Evolutionary conservation across 2,888 invertebrate genomes (phyloP).

Genomic region (Chironomus riparius): DNA sequence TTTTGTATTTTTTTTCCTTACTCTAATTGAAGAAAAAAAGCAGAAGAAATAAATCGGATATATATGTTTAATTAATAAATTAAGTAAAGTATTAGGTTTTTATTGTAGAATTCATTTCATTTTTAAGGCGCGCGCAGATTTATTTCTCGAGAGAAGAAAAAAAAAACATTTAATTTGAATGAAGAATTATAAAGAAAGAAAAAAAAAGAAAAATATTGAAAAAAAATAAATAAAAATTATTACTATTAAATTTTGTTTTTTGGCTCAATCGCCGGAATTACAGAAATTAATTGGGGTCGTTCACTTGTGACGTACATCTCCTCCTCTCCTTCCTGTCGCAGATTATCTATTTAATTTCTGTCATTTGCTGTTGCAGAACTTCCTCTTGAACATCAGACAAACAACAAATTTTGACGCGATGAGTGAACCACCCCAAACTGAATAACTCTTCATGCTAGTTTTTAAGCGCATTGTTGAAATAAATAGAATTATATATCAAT

Average conservation of each 20-base stretch:
- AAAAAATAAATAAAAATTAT: too few species aligned
- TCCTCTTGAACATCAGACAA: background rate
- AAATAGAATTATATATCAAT: slow-evolving; percentile 26
- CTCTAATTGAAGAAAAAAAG: background rate
- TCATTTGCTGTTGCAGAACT: too few species aligned
- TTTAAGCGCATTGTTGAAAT: slow-evolving; percentile 27
- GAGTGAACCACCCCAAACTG: background rate
- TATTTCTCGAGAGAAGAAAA: background rate
- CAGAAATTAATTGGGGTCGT: background rate
- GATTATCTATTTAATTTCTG: too few species aligned
- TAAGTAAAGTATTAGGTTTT: slow-evolving; percentile 10
- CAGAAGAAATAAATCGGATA: background rate
- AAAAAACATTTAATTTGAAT: background rate
- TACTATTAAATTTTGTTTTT: too few species aligned
- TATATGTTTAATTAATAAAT: background rate
- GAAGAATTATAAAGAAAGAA: background rate
- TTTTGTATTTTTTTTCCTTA: slow-evolving; percentile 11
- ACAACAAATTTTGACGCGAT: too few species aligned
- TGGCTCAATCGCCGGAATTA: too few species aligned
- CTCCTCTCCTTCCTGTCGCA: too few species aligned
- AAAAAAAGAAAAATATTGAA: too few species aligned
- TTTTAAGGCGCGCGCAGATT: background rate
- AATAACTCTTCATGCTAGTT: slow-evolving; percentile 23
- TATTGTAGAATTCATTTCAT: slow-evolving; percentile 6
- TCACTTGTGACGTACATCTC: too few species aligned